phyloP scores from a whole-genome alignment of 2,797 vertebrate genomes.

The Huso huso region DNA sequence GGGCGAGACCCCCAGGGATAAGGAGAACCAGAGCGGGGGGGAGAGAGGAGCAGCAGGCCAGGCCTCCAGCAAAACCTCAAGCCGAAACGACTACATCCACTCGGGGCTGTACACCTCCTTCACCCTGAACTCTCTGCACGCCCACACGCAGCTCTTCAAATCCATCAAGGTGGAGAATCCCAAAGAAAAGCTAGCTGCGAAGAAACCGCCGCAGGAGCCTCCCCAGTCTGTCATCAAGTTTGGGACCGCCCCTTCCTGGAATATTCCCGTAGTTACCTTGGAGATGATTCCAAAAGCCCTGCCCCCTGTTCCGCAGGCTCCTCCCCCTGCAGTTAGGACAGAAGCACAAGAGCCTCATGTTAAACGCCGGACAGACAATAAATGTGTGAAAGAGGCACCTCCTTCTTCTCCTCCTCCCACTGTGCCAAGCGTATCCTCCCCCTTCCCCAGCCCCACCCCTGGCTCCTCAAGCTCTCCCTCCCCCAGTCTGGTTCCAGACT shows the following conservation, averaged over 20 bases:
- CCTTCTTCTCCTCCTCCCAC: slow-evolving; percentile 25
- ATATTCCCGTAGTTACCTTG: slow-evolving; percentile 21
- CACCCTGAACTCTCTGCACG: slow-evolving; percentile 87
- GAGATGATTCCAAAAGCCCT: slow-evolving; percentile 29
- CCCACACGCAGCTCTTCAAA: slow-evolving; percentile 81
- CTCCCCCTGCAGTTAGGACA: no score
- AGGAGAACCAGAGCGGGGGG: slow-evolving; percentile 51
- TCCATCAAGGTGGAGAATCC: slow-evolving; percentile 84
- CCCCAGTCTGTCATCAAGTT: slow-evolving; percentile 81
- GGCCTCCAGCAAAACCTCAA: slow-evolving; percentile 67
- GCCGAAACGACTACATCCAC: slow-evolving; percentile 91
- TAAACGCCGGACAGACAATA: not conserved
- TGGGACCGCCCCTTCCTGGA: slow-evolving; percentile 71
- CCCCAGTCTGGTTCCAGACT: slow-evolving; percentile 54
- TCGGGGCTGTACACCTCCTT: slow-evolving; percentile 94
- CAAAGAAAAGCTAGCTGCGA: slow-evolving; percentile 71
- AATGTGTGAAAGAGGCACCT: slow-evolving; percentile 10
- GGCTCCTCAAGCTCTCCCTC: slow-evolving; percentile 50
- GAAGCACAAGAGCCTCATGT: not conserved
- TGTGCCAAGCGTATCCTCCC: slow-evolving; percentile 35
- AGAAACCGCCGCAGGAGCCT: slow-evolving; percentile 58
- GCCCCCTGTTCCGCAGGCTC: slow-evolving; percentile 24
- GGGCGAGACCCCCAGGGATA: slow-evolving; percentile 46
- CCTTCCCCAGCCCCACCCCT: slow-evolving; percentile 46
- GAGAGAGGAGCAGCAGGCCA: slow-evolving; percentile 37